These are phyloP conservation scores for Eclectus roratus DNA, from an alignment of 2,113 vertebrate species.

Conservation along the genomic window DNA sequence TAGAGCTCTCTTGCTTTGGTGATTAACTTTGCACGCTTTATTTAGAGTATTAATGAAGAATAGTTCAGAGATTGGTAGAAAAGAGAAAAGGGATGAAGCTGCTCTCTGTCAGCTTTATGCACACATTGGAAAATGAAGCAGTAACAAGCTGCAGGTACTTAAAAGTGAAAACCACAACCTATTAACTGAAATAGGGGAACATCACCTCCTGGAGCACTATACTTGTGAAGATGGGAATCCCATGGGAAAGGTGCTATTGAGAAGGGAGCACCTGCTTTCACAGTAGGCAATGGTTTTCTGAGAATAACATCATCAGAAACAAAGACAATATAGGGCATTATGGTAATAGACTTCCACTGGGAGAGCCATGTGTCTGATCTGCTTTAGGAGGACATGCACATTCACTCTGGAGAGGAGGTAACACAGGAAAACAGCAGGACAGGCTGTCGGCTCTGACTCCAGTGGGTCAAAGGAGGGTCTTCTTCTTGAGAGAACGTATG, in stretches of 20 bases:
- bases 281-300: neutral
- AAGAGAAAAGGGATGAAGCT: neutral
- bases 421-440: neutral
- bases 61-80: neutral
- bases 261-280: neutral
- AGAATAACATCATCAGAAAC: neutral
- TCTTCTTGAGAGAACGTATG: neutral
- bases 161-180: neutral
- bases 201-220: neutral
- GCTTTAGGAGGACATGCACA: neutral
- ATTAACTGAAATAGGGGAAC: neutral
- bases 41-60: neutral
- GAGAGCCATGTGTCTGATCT: neutral
- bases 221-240: neutral
- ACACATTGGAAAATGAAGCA: neutral
- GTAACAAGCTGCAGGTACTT: neutral
- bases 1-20: neutral
- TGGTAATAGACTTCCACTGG: neutral
- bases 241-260: neutral
- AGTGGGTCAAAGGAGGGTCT: neutral
- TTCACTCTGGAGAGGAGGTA: neutral
- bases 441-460: neutral
- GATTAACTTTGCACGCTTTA: neutral
- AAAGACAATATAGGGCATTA: neutral
- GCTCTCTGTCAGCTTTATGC: neutral